Conservation (phyloP, 2,888 invertebrate genomes). For the Crioceris asparagi region DNA sequence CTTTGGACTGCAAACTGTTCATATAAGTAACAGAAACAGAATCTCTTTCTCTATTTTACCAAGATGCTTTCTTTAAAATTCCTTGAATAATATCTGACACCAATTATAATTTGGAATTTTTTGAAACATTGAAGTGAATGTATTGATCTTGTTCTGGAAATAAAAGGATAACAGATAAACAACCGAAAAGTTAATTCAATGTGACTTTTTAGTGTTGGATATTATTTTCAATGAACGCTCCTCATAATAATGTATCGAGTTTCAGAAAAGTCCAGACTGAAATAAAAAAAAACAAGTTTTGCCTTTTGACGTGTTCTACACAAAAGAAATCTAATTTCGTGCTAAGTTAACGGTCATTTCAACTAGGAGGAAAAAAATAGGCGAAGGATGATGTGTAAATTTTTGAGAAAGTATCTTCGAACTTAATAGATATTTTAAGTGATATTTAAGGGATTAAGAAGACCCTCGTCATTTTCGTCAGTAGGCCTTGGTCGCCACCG, state of each 20-base stretch:
- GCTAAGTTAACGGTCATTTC: slow-evolving; percentile 14
- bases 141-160: too few species aligned
- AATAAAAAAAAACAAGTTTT: slow-evolving; percentile 15
- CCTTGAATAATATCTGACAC: too few species aligned
- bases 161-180: too few species aligned
- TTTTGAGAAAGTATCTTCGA: slow-evolving; percentile 7
- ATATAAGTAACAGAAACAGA: background rate
- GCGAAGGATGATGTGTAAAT: slow-evolving; percentile 11
- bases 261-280: slow-evolving; percentile 13
- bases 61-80: background rate
- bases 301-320: slow-evolving; percentile 4
- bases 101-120: too few species aligned
- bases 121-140: too few species aligned
- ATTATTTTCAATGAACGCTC: too few species aligned
- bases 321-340: slow-evolving; percentile 16
- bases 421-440: slow-evolving; percentile 7
- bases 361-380: too few species aligned
- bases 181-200: too few species aligned
- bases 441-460: slow-evolving; percentile 12
- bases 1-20: background rate
- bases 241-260: slow-evolving; percentile 13
- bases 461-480: slow-evolving; percentile 10
- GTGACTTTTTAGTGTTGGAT: too few species aligned
- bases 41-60: background rate
- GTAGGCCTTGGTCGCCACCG: slow-evolving; percentile 6